A percentile compares a stretch with the other conserved stretches of the same genome.
These are phyloP conservation scores for Trichoplusia ni DNA, from an alignment of 1,140 invertebrate genomes.

Conservation along the genomic window DNA sequence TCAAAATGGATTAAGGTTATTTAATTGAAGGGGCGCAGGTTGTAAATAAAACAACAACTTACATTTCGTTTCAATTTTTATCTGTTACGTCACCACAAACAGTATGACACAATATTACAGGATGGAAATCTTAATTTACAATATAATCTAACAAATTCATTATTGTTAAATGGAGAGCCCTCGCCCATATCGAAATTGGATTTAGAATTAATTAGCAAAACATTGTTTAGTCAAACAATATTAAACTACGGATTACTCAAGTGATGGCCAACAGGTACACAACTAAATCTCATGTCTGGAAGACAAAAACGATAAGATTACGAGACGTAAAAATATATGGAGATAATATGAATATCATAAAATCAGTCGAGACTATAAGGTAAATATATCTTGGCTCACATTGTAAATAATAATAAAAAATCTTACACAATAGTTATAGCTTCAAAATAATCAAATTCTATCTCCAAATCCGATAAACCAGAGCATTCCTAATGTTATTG, in stretches of 20 bases:
- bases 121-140: slow-evolving; percentile 69
- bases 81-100: slow-evolving; percentile 73
- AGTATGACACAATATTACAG: slow-evolving; percentile 69
- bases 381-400: neutral
- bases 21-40: too few species aligned
- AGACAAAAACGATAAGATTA: too few species aligned
- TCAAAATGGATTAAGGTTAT: too few species aligned
- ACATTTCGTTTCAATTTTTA: slow-evolving; percentile 51
- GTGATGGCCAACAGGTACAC: neutral
- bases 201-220: slow-evolving; percentile 1
- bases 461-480: slow-evolving; percentile 8
- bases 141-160: slow-evolving; percentile 62
- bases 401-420: neutral
- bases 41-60: slow-evolving; percentile 45
- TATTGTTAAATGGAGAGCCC: neutral
- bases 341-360: neutral
- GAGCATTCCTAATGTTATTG: slow-evolving; percentile 35
- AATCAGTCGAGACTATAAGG: neutral
- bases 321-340: too few species aligned
- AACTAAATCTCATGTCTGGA: neutral
- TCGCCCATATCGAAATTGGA: neutral
- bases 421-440: neutral
- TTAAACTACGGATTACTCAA: neutral
- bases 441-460: neutral
- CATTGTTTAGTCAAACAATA: neutral